phyloP scores from a whole-genome alignment of 2,113 vertebrate genomes.

The Phaethon lepturus region DNA sequence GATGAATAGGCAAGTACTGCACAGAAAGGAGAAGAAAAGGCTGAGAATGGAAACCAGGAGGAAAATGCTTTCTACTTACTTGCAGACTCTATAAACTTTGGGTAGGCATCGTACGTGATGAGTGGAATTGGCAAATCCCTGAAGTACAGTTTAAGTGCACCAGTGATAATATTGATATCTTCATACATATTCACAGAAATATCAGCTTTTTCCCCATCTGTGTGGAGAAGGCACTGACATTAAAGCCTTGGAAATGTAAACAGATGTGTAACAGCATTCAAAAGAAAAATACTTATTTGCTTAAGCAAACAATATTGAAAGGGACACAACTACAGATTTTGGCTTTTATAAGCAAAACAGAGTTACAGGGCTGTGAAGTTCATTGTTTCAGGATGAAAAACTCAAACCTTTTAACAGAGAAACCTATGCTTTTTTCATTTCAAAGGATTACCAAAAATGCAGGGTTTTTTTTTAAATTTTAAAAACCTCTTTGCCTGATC shows the following conservation, averaged over 20 bases:
- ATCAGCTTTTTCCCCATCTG: slow-evolving; percentile 98
- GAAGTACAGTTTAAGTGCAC: slow-evolving; percentile 99
- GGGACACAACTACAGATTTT: background rate
- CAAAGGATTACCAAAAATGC: background rate
- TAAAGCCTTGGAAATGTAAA: slow-evolving; percentile 38
- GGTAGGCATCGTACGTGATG: slow-evolving; percentile 97
- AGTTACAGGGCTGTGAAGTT: background rate
- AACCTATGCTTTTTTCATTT: background rate
- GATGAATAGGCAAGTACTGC: background rate
- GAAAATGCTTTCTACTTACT: slow-evolving; percentile 81
- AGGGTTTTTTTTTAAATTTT: background rate
- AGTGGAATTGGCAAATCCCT: slow-evolving; percentile 98
- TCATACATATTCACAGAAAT: slow-evolving; percentile 96
- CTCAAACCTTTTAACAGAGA: background rate
- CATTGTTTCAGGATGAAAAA: background rate
- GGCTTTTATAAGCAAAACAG: background rate
- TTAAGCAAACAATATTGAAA: slow-evolving; percentile 25
- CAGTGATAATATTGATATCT: slow-evolving; percentile 99
- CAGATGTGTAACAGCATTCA: background rate
- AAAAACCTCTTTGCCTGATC: background rate
- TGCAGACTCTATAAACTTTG: slow-evolving; percentile 95
- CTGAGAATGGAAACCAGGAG: background rate
- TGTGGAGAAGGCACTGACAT: slow-evolving; percentile 38
- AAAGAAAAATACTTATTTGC: background rate
- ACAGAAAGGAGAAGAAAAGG: background rate